Base-by-base conservation (phyloP, 2,797 vertebrate species). In the Chromobotia macracanthus region DNA sequence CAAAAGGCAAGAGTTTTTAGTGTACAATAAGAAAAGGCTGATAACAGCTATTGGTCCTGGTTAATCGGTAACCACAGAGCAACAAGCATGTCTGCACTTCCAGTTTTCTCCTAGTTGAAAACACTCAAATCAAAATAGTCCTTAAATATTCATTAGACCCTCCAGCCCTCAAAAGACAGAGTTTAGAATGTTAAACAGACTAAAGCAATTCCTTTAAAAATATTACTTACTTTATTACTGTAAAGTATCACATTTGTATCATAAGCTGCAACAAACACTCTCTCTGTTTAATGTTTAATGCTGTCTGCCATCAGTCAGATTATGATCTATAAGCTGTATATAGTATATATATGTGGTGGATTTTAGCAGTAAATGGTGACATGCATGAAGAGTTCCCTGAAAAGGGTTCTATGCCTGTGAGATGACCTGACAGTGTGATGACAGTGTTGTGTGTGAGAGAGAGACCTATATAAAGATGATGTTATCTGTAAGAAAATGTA, bases 201-300 rank as follows among this genome's bases (percentile, higher is more conserved):
- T 68, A 64, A 72, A 64, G 46, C 31, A 19, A 64, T 71, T 25
- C n/a, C 73, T 82, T 80, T 84, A 13, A 80, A 72, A 82, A 2
- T 28, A 2, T 28, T 2, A 28, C 28, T 28, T n/a, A n/a, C n/a
- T n/a, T 76, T n/a, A 76, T 79, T 60, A 75, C 68, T 50, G 68
- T 60, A 55, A 70, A 78, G 66, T 75, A 66, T 75, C 41, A 77
- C 69, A 60, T 61, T 82, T 76, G 51, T 76, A 79, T 72, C 31
- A 71, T 64, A 19, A 0, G 19, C 50, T 56, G 31, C 21, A 51
- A 78, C 28, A 75, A 18, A 75, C 23, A 55, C 51, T 23, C 21
- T 23, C 21, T 68, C 18, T 55, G 46, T 58, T 82, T 73, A 73
- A 82, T 73, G 74, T 85, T 80, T 83, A 21, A 82, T 82, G 60